Evolutionary conservation across 64 coral and sea anemone species (phyloP).

Genomic region (Pachyseris speciosa): DNA sequence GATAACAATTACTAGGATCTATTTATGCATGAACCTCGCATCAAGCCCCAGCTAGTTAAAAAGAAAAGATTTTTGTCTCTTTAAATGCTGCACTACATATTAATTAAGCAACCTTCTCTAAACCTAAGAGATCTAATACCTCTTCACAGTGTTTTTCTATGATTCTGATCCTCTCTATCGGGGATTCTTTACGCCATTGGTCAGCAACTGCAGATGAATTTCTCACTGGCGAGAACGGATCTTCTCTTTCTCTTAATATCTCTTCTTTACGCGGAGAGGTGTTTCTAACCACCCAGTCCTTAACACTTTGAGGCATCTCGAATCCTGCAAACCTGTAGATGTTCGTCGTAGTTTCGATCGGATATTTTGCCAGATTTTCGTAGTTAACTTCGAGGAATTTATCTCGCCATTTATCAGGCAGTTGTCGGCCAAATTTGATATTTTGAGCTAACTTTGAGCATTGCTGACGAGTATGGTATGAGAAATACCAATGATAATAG

Average conservation of each 20-base stretch:
- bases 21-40: too few relatives aligned
- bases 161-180: neutral
- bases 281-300: neutral
- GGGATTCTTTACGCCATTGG: neutral
- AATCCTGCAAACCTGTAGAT: slow-evolving; percentile 3
- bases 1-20: too few relatives aligned
- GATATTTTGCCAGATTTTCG: neutral
- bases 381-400: slow-evolving; percentile 5
- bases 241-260: neutral
- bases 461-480: neutral
- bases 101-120: neutral
- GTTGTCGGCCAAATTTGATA: neutral
- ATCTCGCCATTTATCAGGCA: neutral
- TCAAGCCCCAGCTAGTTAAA: too few relatives aligned
- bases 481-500: neutral
- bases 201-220: slow-evolving; percentile 3
- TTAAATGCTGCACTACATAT: too few relatives aligned
- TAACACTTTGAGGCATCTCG: neutral
- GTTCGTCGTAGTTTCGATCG: neutral
- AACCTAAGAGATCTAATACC: slow-evolving; percentile 1
- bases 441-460: slow-evolving; percentile 19
- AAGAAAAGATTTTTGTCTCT: too few relatives aligned
- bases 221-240: neutral
- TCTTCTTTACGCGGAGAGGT: slow-evolving; percentile 13
- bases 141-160: neutral